These are phyloP conservation scores for Engraulis encrasicolus DNA, from an alignment of 2,113 vertebrate species.

Conservation along the genomic window DNA sequence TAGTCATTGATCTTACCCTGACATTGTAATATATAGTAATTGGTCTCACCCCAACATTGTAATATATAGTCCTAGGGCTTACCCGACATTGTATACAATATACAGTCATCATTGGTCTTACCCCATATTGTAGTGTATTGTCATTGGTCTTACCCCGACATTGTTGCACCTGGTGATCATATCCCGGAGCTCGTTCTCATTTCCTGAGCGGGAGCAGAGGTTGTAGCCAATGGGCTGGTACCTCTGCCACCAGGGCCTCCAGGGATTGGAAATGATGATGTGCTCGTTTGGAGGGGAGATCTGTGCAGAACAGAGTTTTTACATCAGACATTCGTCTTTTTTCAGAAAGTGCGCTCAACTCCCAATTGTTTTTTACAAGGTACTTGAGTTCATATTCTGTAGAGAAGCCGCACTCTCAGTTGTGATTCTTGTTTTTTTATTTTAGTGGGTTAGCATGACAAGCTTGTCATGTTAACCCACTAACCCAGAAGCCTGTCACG, in stretches of 20 bases:
- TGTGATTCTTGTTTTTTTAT: too few relatives aligned
- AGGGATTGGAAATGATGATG: conserved; percentile 74
- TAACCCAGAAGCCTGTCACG: too few relatives aligned
- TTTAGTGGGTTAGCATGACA: too few relatives aligned
- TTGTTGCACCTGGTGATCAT: conserved; percentile 94
- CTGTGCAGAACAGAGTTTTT: conserved; percentile 59
- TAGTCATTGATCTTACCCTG: too few relatives aligned
- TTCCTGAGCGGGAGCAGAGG: conserved; percentile 89
- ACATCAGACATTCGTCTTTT: not conserved
- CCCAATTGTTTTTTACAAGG: too few relatives aligned
- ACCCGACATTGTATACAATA: too few relatives aligned
- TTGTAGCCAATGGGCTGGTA: conserved; percentile 94
- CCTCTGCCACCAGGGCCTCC: conserved; percentile 89
- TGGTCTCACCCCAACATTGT: not conserved
- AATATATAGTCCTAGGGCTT: not conserved
- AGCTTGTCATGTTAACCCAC: too few relatives aligned
- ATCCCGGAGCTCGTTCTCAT: conserved; percentile 83
- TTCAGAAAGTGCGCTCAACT: too few relatives aligned
- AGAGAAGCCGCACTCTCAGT: too few relatives aligned
- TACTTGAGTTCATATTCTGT: too few relatives aligned
- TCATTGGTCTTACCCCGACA: conserved; percentile 80
- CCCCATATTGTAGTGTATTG: not conserved
- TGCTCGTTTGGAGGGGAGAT: conserved; percentile 92
- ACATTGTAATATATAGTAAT: too few relatives aligned
- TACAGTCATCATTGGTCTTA: not conserved